Conservation (phyloP, 2,113 vertebrate species). For the Bombycilla garrulus region DNA sequence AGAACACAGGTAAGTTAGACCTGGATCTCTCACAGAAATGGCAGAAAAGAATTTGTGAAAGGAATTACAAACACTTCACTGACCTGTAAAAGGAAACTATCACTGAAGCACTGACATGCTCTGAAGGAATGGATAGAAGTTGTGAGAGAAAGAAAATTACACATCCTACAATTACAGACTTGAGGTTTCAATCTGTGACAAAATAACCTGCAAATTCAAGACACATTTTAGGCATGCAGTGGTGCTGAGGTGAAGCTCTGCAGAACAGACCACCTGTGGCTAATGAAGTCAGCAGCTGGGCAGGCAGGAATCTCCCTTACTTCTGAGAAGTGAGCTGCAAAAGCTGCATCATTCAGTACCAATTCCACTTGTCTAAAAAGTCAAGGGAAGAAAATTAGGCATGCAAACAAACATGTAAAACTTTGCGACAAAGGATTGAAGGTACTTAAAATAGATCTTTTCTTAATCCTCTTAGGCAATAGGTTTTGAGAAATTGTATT, state of each 20-base stretch:
- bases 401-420: background rate
- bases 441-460: background rate
- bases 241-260: background rate
- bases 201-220: background rate
- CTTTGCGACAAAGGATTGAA: background rate
- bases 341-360: background rate
- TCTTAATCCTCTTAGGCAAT: background rate
- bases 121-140: background rate
- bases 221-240: accelerated
- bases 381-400: background rate
- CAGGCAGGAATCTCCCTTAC: background rate
- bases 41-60: background rate
- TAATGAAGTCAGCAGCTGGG: background rate
- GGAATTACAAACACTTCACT: background rate
- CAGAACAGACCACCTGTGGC: background rate
- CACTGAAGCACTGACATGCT: background rate
- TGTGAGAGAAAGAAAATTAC: background rate
- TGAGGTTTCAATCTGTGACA: background rate
- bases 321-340: background rate
- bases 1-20: background rate
- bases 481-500: background rate
- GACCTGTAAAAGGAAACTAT: background rate
- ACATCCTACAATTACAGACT: background rate
- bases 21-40: background rate
- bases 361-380: background rate